Evolutionary conservation across 2,888 invertebrate genomes (phyloP).

Genomic region (Podabrus alpinus): DNA sequence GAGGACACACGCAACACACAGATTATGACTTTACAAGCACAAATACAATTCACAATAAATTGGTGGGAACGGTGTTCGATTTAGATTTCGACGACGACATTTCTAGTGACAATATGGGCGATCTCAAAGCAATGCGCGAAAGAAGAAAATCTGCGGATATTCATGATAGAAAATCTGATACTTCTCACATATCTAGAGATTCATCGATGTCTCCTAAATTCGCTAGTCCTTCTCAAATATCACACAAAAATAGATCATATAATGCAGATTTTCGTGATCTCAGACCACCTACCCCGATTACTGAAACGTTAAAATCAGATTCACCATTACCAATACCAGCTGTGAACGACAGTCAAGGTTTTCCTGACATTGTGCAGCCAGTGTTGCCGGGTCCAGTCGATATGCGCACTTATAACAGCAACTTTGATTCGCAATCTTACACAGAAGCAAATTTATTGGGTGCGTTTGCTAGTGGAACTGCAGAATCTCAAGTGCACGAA

Average conservation of each 20-base stretch:
- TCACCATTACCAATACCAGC: constrained; percentile 35
- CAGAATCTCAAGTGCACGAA: constrained; percentile 68
- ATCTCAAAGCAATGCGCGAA: constrained; percentile 78
- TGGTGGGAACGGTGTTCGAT: constrained; percentile 86
- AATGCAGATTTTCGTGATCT: constrained; percentile 57
- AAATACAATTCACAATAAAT: constrained; percentile 77
- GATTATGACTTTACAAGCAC: constrained; percentile 57
- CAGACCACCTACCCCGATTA: constrained; percentile 58
- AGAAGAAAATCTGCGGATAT: constrained; percentile 75
- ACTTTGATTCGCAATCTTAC: constrained; percentile 63
- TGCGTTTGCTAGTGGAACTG: constrained; percentile 67
- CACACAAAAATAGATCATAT: constrained; percentile 50
- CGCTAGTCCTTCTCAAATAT: constrained; percentile 57
- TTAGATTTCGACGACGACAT: constrained; percentile 84
- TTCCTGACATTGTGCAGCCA: constrained; percentile 68
- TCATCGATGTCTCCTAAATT: constrained; percentile 64
- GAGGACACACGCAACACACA: constrained; percentile 38
- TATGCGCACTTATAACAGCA: constrained; percentile 81
- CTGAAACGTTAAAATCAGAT: constrained; percentile 46
- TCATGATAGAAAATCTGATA: constrained; percentile 64
- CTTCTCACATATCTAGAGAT: constrained; percentile 52
- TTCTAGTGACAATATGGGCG: constrained; percentile 71
- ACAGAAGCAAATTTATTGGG: constrained; percentile 69
- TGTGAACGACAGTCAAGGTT: constrained; percentile 52
- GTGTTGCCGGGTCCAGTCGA: constrained; percentile 86